A percentile compares a stretch with the other conserved stretches of the same genome.
Conservation (phyloP, 2,888 invertebrate genomes). For the Diarsia dahlii region DNA sequence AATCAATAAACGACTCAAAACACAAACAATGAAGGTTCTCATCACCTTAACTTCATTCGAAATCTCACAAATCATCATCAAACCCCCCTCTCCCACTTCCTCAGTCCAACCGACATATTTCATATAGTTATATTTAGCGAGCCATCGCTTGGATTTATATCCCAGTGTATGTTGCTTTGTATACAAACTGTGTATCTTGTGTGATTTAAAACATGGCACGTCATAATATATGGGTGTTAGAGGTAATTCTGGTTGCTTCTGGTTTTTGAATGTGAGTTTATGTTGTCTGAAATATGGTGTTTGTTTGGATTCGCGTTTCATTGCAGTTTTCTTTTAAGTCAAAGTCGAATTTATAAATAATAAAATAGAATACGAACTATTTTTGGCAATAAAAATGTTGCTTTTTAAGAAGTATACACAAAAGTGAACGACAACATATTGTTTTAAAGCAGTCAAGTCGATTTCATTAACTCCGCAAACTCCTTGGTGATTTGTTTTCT, state of each 20-base stretch:
- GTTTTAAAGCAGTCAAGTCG: neutral
- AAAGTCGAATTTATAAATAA: neutral
- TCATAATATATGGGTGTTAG: conserved; percentile 37
- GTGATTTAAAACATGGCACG: conserved; percentile 59
- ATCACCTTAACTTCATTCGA: conserved; percentile 1
- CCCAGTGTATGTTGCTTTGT: conserved; percentile 52
- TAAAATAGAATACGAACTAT: too few species aligned
- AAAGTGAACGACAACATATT: neutral
- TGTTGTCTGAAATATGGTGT: neutral
- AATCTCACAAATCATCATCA: conserved; percentile 9
- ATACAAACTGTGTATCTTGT: conserved; percentile 54
- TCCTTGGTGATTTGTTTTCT: too few species aligned
- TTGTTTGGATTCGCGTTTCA: neutral
- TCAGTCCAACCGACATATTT: conserved; percentile 30
- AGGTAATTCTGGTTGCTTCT: conserved; percentile 44
- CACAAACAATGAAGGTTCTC: neutral
- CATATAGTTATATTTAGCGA: conserved; percentile 44
- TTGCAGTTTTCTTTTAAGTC: neutral
- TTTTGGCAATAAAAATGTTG: neutral
- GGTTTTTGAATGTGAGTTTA: conserved; percentile 22
- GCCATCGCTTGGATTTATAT: conserved; percentile 53
- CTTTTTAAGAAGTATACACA: neutral
- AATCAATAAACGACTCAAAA: neutral
- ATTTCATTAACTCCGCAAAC: neutral
- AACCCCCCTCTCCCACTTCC: conserved; percentile 1